Conservation (phyloP, 1,140 invertebrate species). For the Lordiphosa mommai region DNA sequence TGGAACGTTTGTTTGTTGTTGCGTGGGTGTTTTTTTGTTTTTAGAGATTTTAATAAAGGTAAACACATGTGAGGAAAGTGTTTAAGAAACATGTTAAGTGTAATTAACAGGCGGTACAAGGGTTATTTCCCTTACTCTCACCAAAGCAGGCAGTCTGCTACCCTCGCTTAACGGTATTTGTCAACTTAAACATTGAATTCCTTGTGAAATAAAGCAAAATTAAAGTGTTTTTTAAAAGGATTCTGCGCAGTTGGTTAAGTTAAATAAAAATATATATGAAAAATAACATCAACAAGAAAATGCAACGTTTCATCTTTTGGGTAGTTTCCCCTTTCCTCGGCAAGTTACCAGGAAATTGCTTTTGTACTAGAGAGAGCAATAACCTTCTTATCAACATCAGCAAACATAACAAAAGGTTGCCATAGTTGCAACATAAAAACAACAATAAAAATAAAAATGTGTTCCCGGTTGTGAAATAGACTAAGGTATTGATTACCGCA, state of each 20-base stretch:
- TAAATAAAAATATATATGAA: neutral
- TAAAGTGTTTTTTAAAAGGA: constrained; percentile 40
- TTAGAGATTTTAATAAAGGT: constrained; percentile 15
- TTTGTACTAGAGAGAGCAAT: constrained; percentile 46
- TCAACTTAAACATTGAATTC: neutral
- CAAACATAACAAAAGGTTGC: constrained; percentile 20
- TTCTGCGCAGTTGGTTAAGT: constrained; percentile 58
- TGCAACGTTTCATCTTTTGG: constrained; percentile 23
- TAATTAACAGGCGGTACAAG: neutral
- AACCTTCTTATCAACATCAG: constrained; percentile 44
- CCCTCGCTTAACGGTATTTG: too few species aligned
- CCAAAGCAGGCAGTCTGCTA: neutral
- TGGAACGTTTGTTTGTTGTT: constrained; percentile 57
- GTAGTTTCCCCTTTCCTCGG: constrained; percentile 4
- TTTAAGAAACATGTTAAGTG: neutral
- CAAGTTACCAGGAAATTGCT: constrained; percentile 5
- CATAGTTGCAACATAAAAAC: constrained; percentile 24
- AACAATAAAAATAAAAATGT: constrained; percentile 36
- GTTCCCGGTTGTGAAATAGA: constrained; percentile 76
- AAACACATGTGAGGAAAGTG: constrained; percentile 1
- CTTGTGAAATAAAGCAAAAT: constrained; percentile 33
- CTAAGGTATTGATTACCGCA: constrained; percentile 62
- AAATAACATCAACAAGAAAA: constrained; percentile 60
- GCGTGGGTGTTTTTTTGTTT: constrained; percentile 19
- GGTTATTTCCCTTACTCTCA: neutral